A percentile compares a stretch with the other conserved stretches of the same genome.
phyloP scores from a whole-genome alignment of 2,888 invertebrate species.

The Amblyjoppa proteus region DNA sequence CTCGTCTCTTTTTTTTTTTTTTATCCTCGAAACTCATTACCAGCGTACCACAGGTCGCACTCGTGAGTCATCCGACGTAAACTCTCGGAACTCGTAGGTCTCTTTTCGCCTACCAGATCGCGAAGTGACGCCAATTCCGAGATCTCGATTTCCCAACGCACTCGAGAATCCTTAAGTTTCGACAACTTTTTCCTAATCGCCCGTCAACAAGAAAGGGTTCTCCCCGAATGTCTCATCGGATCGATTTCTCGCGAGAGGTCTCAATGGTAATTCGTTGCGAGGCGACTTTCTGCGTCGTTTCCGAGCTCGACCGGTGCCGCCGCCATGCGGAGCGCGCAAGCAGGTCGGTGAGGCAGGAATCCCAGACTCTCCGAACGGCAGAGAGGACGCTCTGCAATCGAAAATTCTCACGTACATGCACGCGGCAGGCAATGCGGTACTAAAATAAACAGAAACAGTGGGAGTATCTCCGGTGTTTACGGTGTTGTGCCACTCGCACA shows the following conservation, averaged over 20 bases:
- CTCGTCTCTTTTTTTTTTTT: slow-evolving; percentile 3
- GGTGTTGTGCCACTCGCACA: slow-evolving; percentile 26
- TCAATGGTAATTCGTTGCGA: neutral
- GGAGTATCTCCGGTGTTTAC: slow-evolving; percentile 65
- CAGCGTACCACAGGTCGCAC: neutral
- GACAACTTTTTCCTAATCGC: neutral
- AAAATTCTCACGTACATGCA: slow-evolving; percentile 28
- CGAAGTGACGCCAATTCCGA: slow-evolving; percentile 2
- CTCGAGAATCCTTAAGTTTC: neutral
- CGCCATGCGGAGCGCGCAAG: neutral
- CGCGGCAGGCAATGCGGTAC: slow-evolving; percentile 35
- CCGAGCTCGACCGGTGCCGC: slow-evolving; percentile 56
- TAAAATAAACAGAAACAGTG: slow-evolving; percentile 71
- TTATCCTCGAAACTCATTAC: slow-evolving; percentile 29
- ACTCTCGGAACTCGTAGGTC: slow-evolving; percentile 5
- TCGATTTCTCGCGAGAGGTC: neutral
- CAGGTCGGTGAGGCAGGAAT: slow-evolving; percentile 50
- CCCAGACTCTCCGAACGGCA: neutral
- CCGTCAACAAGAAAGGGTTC: slow-evolving; percentile 39
- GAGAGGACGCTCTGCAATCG: neutral
- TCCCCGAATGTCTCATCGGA: neutral
- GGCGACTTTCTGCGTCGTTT: neutral
- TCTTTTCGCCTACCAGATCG: neutral
- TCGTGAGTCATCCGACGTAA: slow-evolving; percentile 16
- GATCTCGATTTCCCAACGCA: neutral